Conservation (phyloP, 2,797 vertebrate species). For the Gymnodraco acuticeps region DNA sequence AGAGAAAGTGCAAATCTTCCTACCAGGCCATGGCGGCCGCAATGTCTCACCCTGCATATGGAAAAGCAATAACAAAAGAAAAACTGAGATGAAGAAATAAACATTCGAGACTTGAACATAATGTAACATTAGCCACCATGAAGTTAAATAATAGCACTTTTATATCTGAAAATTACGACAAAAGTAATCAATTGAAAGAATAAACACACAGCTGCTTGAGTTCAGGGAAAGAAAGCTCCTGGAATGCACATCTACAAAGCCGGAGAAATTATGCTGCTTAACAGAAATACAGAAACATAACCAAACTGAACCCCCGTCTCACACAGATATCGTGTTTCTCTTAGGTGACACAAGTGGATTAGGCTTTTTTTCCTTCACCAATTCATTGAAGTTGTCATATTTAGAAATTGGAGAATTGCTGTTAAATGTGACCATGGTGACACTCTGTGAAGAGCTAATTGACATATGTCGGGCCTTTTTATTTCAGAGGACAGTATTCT, state of each 20-base stretch:
- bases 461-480: constrained; percentile 22
- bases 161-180: constrained; percentile 86
- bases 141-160: constrained; percentile 94
- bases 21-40: constrained; percentile 88
- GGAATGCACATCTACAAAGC: constrained; percentile 99
- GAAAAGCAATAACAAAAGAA: constrained; percentile 67
- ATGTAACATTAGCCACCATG: constrained; percentile 87
- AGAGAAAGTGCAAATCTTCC: constrained; percentile 99
- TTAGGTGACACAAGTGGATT: constrained; percentile 7
- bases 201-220: constrained; percentile 81
- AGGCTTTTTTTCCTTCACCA: constrained; percentile 29
- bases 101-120: constrained; percentile 77
- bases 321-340: constrained; percentile 44
- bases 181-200: constrained; percentile 67
- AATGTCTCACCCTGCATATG: constrained; percentile 90
- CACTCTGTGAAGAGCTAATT: constrained; percentile 29
- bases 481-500: constrained; percentile 36
- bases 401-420: constrained; percentile 11
- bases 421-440: constrained; percentile 15
- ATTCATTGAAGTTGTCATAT: not conserved
- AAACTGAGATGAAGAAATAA: constrained; percentile 62
- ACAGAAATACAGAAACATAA: constrained; percentile 39
- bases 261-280: constrained; percentile 63
- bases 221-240: constrained; percentile 91
- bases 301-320: constrained; percentile 18